Evolutionary conservation across 1,140 invertebrate species (phyloP).

Genomic region (Leptinotarsa defecta): DNA sequence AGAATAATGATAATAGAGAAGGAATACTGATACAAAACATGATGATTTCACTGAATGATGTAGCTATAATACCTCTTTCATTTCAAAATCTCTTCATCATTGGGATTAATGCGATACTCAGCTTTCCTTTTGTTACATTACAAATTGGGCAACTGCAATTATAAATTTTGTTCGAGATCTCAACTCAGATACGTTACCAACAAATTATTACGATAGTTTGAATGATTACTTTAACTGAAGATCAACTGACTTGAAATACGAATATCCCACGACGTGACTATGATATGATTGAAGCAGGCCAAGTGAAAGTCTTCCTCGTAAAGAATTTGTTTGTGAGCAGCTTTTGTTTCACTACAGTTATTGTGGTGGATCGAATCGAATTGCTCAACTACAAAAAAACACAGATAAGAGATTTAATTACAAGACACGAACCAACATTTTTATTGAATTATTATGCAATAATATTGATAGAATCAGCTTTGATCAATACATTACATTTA

Average conservation of each 20-base stretch:
- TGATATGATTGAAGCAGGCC: neutral
- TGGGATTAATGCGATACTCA: neutral
- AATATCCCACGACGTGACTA: constrained; percentile 8
- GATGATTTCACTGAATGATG: neutral
- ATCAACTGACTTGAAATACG: neutral
- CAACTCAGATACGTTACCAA: neutral
- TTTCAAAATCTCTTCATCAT: neutral
- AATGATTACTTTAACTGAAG: constrained; percentile 10
- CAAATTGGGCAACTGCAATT: constrained; percentile 9
- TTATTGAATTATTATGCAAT: neutral
- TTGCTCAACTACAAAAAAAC: neutral
- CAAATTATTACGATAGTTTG: constrained; percentile 1
- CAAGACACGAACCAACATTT: neutral
- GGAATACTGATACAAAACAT: neutral
- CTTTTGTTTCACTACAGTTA: neutral
- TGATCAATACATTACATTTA: too few relatives aligned
- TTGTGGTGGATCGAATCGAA: neutral
- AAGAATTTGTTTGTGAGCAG: constrained; percentile 1
- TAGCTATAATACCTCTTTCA: neutral
- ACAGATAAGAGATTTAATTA: neutral
- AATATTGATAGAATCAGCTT: neutral
- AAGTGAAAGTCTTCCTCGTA: constrained; percentile 14
- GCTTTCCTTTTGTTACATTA: constrained; percentile 9
- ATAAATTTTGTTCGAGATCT: constrained; percentile 10
- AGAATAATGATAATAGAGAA: neutral